Evolutionary conservation across 2,113 vertebrate species (phyloP).

Genomic region (Anhinga anhinga): DNA sequence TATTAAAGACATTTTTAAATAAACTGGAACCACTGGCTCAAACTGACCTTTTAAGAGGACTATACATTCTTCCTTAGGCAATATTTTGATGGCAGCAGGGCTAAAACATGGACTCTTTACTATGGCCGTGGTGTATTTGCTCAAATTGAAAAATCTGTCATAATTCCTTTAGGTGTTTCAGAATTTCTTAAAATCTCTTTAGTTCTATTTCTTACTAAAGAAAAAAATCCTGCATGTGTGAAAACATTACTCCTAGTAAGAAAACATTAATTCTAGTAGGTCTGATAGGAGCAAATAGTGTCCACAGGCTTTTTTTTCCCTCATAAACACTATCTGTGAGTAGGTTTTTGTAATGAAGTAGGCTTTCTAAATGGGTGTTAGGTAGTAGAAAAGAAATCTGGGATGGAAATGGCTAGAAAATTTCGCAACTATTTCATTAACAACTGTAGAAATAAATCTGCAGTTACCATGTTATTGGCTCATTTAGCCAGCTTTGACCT

Average conservation of each 20-base stretch:
- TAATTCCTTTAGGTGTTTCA: background rate
- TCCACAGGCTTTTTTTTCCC: background rate
- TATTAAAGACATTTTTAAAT: background rate
- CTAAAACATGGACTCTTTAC: background rate
- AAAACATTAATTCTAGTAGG: background rate
- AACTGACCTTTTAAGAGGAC: background rate
- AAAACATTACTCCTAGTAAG: background rate
- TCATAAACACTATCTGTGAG: background rate
- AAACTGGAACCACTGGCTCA: background rate
- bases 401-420: background rate
- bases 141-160: background rate
- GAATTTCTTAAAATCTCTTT: background rate
- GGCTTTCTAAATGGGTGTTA: background rate
- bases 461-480: background rate
- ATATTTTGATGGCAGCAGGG: background rate
- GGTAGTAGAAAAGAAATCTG: background rate
- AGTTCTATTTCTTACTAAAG: background rate
- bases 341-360: background rate
- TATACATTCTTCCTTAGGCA: background rate
- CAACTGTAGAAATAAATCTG: background rate
- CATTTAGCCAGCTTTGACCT: background rate
- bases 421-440: background rate
- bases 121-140: background rate
- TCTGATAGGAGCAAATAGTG: background rate
- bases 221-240: background rate